Evolutionary conservation across 2,888 invertebrate genomes (phyloP), one percentile per base, ranked within the genome.

Genomic region (Orthonychiurus folsomi): DNA sequence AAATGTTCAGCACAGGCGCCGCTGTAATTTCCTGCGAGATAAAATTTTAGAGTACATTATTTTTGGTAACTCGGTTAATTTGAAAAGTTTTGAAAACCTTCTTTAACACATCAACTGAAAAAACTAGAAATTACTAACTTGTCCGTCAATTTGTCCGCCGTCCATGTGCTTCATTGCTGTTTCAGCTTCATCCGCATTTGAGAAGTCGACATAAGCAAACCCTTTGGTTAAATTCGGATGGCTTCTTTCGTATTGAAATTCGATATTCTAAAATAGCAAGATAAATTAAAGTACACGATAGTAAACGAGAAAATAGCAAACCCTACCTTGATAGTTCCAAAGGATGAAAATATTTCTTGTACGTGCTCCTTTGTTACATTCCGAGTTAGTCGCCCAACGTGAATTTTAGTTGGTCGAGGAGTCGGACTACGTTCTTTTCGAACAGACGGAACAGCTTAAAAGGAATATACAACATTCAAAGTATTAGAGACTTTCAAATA

Each of bases 131-230:
- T n/a, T 3, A 27, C 15, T 21, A 12, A 71, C 71, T 63, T 71
- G 69, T 62, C 71, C 71, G 61, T 71, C 71, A 61, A 71, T 69
- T 64, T 69, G 69, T 47, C 89, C 99, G 76, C 96, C 97, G 79
- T 99, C 96, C 97, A 99, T 97, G 76, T 96, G 93, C 78, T 96
- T 96, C 86, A 97, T 92, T 0, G 97, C 97, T 77, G 94, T 93
- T 77, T 96, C 95, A 23, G 97, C 96, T 78, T 96, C 95, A 72
- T 96, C 96, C 0, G 93, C 83, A 61, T 86, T 91, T 69, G 85
- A 87, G 78, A 89, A 99, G 75, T 99, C 97, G 1, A 99, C 89
- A 77, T 96, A 97, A 15, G 93, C 94, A 78, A 90, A 91, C 1
- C 95, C 94, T 27, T 91, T 84, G n/a, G 91, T 89, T 72, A 91